Conservation (phyloP, 1,140 invertebrate genomes). For the Drosophila orena region DNA sequence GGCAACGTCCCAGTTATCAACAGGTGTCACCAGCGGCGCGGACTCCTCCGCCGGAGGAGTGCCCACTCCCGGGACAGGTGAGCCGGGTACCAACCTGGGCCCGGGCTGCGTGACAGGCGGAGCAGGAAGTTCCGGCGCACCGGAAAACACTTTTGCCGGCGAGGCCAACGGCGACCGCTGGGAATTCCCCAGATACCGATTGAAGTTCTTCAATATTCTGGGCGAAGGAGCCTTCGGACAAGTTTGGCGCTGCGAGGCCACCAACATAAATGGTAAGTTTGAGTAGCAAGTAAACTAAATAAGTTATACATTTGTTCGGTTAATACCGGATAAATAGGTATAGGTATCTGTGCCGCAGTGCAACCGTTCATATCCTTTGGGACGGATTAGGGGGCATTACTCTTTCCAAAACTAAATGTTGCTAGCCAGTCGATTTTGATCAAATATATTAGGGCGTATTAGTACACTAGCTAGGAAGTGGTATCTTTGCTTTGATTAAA, state of each 20-base stretch:
- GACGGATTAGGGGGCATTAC: neutral
- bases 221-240: conserved; percentile 98
- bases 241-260: conserved; percentile 94
- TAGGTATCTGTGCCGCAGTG: neutral
- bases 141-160: conserved; percentile 32
- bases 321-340: too few species aligned
- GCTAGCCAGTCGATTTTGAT: neutral
- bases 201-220: conserved; percentile 95
- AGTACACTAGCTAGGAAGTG: too few species aligned
- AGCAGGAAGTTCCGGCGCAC: conserved; percentile 16
- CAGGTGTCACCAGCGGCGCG: conserved; percentile 56
- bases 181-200: conserved; percentile 95
- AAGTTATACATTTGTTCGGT: neutral
- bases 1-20: conserved; percentile 79
- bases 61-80: conserved; percentile 31
- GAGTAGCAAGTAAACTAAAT: neutral
- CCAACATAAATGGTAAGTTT: conserved; percentile 90
- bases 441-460: too few species aligned
- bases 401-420: neutral
- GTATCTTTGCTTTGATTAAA: too few species aligned
- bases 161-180: conserved; percentile 88
- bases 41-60: conserved; percentile 29
- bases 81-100: conserved; percentile 13
- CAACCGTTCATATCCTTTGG: neutral
- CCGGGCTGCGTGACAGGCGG: conserved; percentile 25